Evolutionary conservation across 2,888 invertebrate species (phyloP).

Genomic region (Dicyrtomina minuta): DNA sequence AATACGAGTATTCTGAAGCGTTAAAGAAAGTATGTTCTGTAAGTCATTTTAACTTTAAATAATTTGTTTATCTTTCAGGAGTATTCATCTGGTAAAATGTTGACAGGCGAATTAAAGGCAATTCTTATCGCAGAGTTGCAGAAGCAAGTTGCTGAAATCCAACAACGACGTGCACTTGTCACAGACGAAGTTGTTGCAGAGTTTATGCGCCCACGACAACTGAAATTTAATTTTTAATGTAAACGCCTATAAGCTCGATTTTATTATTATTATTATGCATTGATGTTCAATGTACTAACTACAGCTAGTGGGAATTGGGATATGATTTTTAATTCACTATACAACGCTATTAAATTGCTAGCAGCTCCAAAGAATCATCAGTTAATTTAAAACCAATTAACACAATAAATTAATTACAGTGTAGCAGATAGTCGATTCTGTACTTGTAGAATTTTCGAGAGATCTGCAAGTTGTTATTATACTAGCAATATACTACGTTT

Average conservation of each 20-base stretch:
- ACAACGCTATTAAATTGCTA: background rate
- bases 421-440: too few species aligned
- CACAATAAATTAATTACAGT: too few species aligned
- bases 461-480: too few species aligned
- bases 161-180: conserved; percentile 72
- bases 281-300: background rate
- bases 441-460: too few species aligned
- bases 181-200: conserved; percentile 81
- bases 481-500: too few species aligned
- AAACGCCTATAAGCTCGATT: background rate
- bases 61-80: conserved; percentile 60
- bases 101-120: conserved; percentile 94
- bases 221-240: conserved; percentile 61
- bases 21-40: too few species aligned
- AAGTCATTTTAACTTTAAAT: too few species aligned
- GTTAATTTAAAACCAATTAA: too few species aligned
- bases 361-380: background rate
- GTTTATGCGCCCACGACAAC: conserved; percentile 81
- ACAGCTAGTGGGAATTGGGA: background rate
- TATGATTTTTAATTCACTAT: too few species aligned
- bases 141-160: conserved; percentile 78
- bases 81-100: conserved; percentile 81
- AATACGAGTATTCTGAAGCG: too few species aligned
- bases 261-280: background rate
- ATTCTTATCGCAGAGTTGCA: conserved; percentile 78